These are phyloP conservation scores for Globodera rostochiensis DNA, from an alignment of 1,140 invertebrate genomes.

Conservation along the genomic window DNA sequence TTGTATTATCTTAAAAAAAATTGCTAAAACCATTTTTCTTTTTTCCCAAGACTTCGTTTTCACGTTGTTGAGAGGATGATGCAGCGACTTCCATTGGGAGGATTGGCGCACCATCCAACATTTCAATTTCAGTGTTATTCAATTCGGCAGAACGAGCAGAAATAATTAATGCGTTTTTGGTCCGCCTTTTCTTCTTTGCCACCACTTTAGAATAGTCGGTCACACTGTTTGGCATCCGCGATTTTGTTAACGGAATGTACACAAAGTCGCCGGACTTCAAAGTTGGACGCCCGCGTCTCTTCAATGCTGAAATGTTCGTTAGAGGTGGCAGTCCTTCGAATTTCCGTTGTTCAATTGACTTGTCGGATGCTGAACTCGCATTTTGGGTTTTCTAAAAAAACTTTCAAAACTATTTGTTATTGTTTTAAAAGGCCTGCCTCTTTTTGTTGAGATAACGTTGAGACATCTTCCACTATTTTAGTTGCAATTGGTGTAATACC, in stretches of 20 bases:
- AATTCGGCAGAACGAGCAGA: too few species aligned
- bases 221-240: not conserved
- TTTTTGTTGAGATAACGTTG: not conserved
- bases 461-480: not conserved
- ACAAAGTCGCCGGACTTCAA: constrained; percentile 21
- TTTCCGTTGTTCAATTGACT: not conserved
- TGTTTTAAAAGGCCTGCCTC: not conserved
- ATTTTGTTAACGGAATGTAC: constrained; percentile 5
- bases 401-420: constrained; percentile 1
- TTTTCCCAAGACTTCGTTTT: too few species aligned
- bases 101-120: too few species aligned
- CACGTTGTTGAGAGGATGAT: too few species aligned
- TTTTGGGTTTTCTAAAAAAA: constrained; percentile 8
- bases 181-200: constrained; percentile 3
- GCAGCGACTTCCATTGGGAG: too few species aligned
- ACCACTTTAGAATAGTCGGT: not conserved
- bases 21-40: too few species aligned
- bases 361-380: not conserved
- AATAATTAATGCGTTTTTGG: too few species aligned
- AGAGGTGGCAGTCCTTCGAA: not conserved
- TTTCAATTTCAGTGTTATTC: too few species aligned
- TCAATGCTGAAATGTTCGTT: not conserved
- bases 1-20: too few species aligned
- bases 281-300: constrained; percentile 11
- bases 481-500: not conserved